Base-by-base conservation (phyloP, 2,797 vertebrate species). In the Harpagifer antarcticus region DNA sequence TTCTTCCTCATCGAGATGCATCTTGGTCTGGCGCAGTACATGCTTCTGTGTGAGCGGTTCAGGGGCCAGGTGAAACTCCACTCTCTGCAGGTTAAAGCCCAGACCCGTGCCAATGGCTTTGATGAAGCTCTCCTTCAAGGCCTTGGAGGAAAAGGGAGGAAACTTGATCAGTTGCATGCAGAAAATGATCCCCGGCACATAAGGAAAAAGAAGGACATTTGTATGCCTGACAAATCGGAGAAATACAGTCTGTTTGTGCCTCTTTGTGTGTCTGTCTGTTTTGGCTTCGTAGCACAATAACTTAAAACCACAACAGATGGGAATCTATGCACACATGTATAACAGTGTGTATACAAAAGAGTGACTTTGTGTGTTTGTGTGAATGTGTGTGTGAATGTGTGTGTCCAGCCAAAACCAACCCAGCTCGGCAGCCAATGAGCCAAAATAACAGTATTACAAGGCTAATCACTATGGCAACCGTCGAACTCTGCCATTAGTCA, bases 61-160 rank as follows among this genome's bases (percentile, higher is more conserved):
- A 5, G 97, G 90, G 0, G 94, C 92, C 52, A 97, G 93, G 85
- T 95, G 94, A 91, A 99, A 99, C 92, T 99, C 98, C 86, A 94
- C 94, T 83, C 98, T 94, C 81, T 98, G 97, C 68, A 99, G 95
- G 79, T 97, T 95, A 85, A 99, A 99, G 72, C 96, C 96, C 68
- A 99, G 92, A 71, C 98, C 98, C 9, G 97, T 94, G 76, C 98
- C 98, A 40, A 98, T 88, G 59, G 97, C 98, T 90, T 99, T 99
- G 90, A 99, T 96, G 86, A 97, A 99, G 92, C 98, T 99, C 94
- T 99, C 98, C 80, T 99, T 99, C 81, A 99, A 85, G 23, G 97
- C 94, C 98, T 99, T 83, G 33, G 54, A 16, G 40, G 33, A 78
- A 45, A 59, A 75, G 11, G 27, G 17, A 75, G 20, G n/a, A 66